Evolutionary conservation across 1,140 invertebrate genomes (phyloP), one percentile per base, ranked within the genome.

Genomic region (Homarus americanus): DNA sequence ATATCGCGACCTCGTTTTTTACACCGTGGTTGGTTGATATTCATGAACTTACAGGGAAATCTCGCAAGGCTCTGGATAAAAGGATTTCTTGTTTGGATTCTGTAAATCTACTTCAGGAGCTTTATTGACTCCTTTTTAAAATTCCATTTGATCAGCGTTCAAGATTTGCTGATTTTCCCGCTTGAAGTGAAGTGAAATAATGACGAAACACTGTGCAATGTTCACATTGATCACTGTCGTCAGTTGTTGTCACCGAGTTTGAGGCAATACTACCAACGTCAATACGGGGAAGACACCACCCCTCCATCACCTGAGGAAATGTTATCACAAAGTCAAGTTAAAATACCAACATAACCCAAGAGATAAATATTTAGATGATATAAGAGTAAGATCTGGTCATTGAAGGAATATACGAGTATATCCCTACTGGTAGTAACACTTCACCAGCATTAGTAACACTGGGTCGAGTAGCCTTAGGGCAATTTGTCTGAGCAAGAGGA

Each of bases 41-140:
- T 4, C 63, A 69, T 32, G 63, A 69, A 69, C 28, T 32, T 69
- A 7, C 2, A 24, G n/a, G 63, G 17, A 69, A 69, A 69, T 58
- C 63, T 69, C 24, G n/a, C 63, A 28, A 32, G 2, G 17, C 63
- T 69, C 63, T 69, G 3, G 3, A 7, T 32, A 69, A 69, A 2
- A 32, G 28, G n/a, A 69, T 69, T 69, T 69, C 63, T 69, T 69
- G 63, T 12, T 24, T 32, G 5, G 28, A 28, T 32, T 24, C 63
- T 69, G n/a, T 69, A 69, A 69, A 58, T 58, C 53, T 53, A 80
- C 44, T 38, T 58, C 32, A 36, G 49, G 12, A 63, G 5, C 32
- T 63, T 34, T 49, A 82, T 82, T 82, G 79, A 82, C 79, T 82
- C 28, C 38, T 58, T 49, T 63, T 82, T 63, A 63, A 82, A 58